A percentile compares a stretch with the other conserved stretches of the same genome.
These are phyloP conservation scores for Galerucella calmariensis DNA, from an alignment of 2,888 invertebrate species.

Conservation along the genomic window DNA sequence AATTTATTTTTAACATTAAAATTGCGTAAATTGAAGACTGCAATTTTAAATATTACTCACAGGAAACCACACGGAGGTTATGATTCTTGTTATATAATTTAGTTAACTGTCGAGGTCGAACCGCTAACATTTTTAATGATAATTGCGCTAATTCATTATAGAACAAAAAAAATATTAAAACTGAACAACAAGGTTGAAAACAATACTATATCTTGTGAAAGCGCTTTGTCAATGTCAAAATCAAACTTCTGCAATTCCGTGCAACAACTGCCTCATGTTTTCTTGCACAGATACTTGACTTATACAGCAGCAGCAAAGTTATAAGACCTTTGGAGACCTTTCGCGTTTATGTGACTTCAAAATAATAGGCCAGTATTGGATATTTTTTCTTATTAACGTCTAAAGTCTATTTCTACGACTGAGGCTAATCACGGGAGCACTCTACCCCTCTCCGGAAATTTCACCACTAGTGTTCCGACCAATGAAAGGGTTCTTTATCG, in stretches of 20 bases:
- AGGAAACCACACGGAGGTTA: neutral
- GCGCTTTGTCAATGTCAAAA: neutral
- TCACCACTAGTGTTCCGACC: too few species aligned
- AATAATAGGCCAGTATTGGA: slow-evolving; percentile 12
- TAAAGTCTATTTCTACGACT: too few species aligned
- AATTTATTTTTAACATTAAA: neutral
- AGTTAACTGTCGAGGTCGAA: neutral
- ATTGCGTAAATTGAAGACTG: neutral
- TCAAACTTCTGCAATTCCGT: slow-evolving; percentile 9
- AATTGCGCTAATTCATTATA: too few species aligned
- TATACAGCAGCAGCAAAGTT: slow-evolving; percentile 5
- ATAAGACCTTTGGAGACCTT: slow-evolving; percentile 10
- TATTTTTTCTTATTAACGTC: too few species aligned
- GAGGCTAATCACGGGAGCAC: too few species aligned
- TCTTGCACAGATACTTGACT: neutral
- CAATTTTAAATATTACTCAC: neutral
- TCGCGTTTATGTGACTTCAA: slow-evolving; percentile 2
- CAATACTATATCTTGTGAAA: too few species aligned
- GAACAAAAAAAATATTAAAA: too few species aligned
- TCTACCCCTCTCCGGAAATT: too few species aligned
- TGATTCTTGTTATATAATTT: neutral
- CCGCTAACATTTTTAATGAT: neutral
- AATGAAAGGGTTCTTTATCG: too few species aligned
- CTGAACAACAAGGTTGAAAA: too few species aligned
- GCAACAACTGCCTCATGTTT: slow-evolving; percentile 16